Evolutionary conservation across 2,113 vertebrate species (phyloP).

Genomic region (Murina feae): DNA sequence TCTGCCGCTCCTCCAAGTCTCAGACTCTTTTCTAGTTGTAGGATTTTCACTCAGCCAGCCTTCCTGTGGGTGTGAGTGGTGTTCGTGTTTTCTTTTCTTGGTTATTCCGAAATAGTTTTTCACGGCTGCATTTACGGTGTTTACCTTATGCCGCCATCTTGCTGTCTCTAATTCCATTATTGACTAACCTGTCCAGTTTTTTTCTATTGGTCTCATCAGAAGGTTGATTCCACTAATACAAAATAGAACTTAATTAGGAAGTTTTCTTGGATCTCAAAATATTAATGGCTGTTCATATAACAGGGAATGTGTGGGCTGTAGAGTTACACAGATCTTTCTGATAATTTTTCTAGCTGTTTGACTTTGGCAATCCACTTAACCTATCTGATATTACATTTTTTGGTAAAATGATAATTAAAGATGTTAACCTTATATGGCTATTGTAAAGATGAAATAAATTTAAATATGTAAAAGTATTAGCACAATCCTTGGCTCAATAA

Average conservation of each 20-base stretch:
- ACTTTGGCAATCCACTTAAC: neutral
- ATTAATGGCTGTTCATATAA: neutral
- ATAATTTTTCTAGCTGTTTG: neutral
- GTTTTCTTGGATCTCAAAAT: neutral
- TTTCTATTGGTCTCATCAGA: neutral
- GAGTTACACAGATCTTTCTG: neutral
- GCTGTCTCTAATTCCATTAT: too few relatives aligned
- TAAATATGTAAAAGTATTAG: constrained; percentile 1
- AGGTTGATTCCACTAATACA: neutral
- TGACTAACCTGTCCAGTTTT: neutral
- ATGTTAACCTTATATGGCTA: neutral
- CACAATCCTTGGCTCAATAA: neutral
- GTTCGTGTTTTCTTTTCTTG: too few relatives aligned
- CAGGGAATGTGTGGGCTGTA: neutral
- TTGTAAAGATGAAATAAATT: neutral
- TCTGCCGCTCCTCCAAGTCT: too few relatives aligned
- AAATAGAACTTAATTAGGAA: neutral
- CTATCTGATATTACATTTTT: neutral
- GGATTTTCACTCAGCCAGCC: too few relatives aligned
- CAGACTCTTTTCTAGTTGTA: too few relatives aligned
- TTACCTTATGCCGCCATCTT: too few relatives aligned
- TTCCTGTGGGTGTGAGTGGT: too few relatives aligned
- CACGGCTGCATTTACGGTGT: too few relatives aligned
- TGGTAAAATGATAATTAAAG: neutral
- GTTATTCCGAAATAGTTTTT: too few relatives aligned